phyloP scores from a whole-genome alignment of 2,113 vertebrate genomes.

The Mohoua ochrocephala region DNA sequence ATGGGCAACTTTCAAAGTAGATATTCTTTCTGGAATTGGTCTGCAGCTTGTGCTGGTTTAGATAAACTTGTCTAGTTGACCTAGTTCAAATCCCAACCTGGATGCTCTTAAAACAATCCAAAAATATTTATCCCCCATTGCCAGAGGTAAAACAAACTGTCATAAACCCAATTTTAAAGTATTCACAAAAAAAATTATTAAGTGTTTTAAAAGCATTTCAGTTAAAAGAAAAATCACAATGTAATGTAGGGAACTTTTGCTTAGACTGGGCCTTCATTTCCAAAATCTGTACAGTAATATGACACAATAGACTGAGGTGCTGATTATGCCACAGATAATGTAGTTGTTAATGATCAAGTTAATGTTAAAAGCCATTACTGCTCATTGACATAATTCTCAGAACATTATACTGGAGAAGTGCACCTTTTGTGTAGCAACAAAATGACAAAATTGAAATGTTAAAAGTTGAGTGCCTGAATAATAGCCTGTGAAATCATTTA shows the following conservation, averaged over 20 bases:
- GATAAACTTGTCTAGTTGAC: neutral
- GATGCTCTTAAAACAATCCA: neutral
- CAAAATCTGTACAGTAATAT: constrained; percentile 63
- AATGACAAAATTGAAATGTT: constrained; percentile 83
- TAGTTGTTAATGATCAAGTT: constrained; percentile 80
- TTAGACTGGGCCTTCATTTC: constrained; percentile 27
- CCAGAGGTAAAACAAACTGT: neutral
- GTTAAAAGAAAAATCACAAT: neutral
- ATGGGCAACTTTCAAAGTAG: neutral
- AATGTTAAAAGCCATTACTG: constrained; percentile 81
- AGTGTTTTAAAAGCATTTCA: neutral
- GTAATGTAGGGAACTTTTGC: neutral
- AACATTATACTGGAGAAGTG: constrained; percentile 77
- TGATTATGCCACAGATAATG: constrained; percentile 77
- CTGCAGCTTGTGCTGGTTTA: neutral
- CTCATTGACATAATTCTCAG: constrained; percentile 79
- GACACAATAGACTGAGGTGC: constrained; percentile 69
- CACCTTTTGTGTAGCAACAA: constrained; percentile 79
- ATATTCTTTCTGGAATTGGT: neutral
- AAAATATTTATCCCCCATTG: neutral
- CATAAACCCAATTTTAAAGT: neutral
- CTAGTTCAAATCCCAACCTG: neutral
- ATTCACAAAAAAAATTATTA: neutral
- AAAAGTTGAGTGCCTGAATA: constrained; percentile 82
- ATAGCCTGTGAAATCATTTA: constrained; percentile 82